Conservation (phyloP, 2,113 vertebrate species). For the Oophaga pumilio region DNA sequence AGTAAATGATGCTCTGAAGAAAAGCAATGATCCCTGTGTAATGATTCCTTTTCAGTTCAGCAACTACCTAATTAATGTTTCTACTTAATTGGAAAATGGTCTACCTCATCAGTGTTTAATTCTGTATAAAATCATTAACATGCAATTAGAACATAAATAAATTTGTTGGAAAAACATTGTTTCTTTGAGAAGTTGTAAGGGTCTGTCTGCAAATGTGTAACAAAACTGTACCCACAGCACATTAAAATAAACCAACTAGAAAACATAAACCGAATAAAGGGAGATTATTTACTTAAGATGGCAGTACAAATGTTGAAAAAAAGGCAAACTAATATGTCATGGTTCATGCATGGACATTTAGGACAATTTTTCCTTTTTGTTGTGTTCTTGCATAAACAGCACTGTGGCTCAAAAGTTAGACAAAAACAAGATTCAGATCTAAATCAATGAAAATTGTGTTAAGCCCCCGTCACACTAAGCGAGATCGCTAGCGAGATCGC, state of each 20-base stretch:
- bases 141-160: conserved; percentile 54
- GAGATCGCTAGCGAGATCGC: no score
- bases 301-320: not conserved
- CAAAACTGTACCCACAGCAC: not conserved
- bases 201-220: conserved; percentile 1
- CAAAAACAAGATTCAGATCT: no score
- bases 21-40: conserved; percentile 49
- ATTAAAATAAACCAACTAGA: not conserved
- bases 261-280: not conserved
- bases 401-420: no score
- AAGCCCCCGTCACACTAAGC: no score
- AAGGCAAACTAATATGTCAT: not conserved
- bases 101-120: conserved; percentile 53
- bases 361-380: not conserved
- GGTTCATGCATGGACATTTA: not conserved
- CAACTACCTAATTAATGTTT: conserved; percentile 54
- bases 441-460: no score
- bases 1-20: conserved; percentile 46
- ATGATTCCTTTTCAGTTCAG: conserved; percentile 53
- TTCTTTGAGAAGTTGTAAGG: conserved; percentile 32
- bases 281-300: not conserved
- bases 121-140: conserved; percentile 52
- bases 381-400: no score
- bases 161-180: conserved; percentile 45
- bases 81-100: conserved; percentile 52